These are phyloP conservation scores for Littorina saxatilis DNA, from an alignment of 1,140 invertebrate species.

Conservation along the genomic window DNA sequence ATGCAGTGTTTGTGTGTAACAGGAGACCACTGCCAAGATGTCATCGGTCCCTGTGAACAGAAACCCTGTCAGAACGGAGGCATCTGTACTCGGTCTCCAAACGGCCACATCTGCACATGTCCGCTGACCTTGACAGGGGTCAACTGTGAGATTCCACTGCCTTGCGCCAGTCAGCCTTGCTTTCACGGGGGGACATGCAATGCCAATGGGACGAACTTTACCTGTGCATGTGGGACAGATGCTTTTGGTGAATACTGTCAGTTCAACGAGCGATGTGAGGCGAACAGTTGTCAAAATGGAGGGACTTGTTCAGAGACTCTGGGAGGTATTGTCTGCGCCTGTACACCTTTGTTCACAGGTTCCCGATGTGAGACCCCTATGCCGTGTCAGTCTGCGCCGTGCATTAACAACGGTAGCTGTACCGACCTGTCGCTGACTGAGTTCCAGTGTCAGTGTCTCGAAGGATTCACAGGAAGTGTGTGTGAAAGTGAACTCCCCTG, in stretches of 20 bases:
- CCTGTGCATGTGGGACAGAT: background rate
- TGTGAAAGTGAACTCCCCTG: slow-evolving; percentile 66
- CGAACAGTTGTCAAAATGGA: slow-evolving; percentile 87
- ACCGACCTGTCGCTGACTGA: slow-evolving; percentile 68
- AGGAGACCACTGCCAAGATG: slow-evolving; percentile 45
- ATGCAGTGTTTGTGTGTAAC: no score
- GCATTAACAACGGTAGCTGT: slow-evolving; percentile 62
- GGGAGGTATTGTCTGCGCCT: slow-evolving; percentile 36
- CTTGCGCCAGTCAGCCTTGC: slow-evolving; percentile 56
- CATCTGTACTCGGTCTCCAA: slow-evolving; percentile 41
- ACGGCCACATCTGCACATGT: slow-evolving; percentile 41
- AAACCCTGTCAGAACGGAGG: slow-evolving; percentile 35
- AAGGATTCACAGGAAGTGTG: slow-evolving; percentile 47
- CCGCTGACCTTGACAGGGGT: slow-evolving; percentile 17
- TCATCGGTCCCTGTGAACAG: slow-evolving; percentile 51
- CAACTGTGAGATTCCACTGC: slow-evolving; percentile 6
- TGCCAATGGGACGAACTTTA: slow-evolving; percentile 25
- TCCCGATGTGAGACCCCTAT: slow-evolving; percentile 53
- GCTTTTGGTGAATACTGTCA: slow-evolving; percentile 27
- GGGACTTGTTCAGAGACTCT: slow-evolving; percentile 47
- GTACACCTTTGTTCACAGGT: slow-evolving; percentile 49
- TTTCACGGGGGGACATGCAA: slow-evolving; percentile 55
- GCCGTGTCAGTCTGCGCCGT: slow-evolving; percentile 55
- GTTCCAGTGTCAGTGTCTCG: slow-evolving; percentile 56
- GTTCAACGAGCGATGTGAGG: slow-evolving; percentile 80